phyloP scores from a whole-genome alignment of 2,113 vertebrate species.

The Bucco capensis region DNA sequence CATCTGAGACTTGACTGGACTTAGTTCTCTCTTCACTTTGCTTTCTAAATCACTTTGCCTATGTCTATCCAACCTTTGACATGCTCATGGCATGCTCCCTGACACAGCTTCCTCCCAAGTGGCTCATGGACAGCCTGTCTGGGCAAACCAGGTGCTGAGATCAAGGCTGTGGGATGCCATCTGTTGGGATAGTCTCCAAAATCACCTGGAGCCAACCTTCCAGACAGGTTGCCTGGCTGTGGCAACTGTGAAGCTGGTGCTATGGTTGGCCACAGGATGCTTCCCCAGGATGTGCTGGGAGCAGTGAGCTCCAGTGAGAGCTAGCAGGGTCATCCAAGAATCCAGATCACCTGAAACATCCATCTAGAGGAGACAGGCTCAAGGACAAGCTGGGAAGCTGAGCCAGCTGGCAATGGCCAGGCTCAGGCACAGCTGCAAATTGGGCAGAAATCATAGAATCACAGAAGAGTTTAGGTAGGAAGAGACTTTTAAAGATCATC shows the following conservation, averaged over 20 bases:
- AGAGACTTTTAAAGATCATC: too few relatives aligned
- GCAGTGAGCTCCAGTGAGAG: neutral
- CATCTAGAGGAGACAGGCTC: neutral
- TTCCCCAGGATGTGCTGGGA: neutral
- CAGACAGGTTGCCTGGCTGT: neutral
- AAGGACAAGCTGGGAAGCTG: neutral
- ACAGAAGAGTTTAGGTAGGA: neutral
- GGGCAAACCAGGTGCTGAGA: neutral
- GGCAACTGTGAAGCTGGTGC: neutral
- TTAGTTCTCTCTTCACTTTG: slow-evolving; percentile 20
- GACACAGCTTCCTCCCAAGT: neutral
- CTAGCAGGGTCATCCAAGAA: neutral
- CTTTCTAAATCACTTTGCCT: slow-evolving; percentile 38
- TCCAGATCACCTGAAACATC: neutral
- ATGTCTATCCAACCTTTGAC: slow-evolving; percentile 26
- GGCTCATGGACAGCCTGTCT: neutral
- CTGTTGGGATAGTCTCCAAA: neutral
- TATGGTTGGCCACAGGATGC: accelerated
- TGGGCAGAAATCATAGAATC: neutral
- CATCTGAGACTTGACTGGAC: slow-evolving; percentile 46
- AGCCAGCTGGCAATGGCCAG: neutral
- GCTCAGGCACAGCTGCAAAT: neutral
- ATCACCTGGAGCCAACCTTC: neutral
- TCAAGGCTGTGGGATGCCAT: neutral
- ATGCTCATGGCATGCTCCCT: neutral